Evolutionary conservation across 1,140 invertebrate genomes (phyloP), one percentile per base, ranked within the genome.

Genomic region (Mylabris phalerata): DNA sequence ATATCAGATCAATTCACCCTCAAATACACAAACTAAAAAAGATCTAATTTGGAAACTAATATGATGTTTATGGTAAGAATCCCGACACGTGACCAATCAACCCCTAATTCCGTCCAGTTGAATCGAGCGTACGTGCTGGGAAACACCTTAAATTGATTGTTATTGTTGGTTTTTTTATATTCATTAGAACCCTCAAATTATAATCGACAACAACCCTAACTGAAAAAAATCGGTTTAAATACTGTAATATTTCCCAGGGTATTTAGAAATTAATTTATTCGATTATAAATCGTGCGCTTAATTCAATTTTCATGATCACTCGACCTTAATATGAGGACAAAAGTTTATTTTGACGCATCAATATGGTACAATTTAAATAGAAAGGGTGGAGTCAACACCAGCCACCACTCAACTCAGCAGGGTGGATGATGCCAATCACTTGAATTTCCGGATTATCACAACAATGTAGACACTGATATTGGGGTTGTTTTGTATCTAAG

Each of bases 291-390:
- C 42, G 27, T 27, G 42, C 52, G 64, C 64, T 64, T 64, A 66
- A 57, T 63, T 63, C 59, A 61, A 61, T 66, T 66, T 63, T 54
- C 49, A 64, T 64, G 64, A 57, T 51, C 64, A 64, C 62, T 66
- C 60, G 57, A 63, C 46, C 50, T 49, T 64, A 64, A 66, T 61
- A 59, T 60, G 61, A 52, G 38, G 58, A 66, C 64, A 66, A 66
- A 61, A 50, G 32, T 32, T 46, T 66, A 48, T 66, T 64, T 66
- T 64, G 64, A 66, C 64, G 52, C 64, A 47, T 66, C 62, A 61
- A 61, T 66, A 66, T 60, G 64, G 57, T 55, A 32, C 32, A 32
- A 60, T 38, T 39, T 61, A 49, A 61, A 60, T 57, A 32, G 4
- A 32, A 46, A 52, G 57, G 64, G 64, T 59, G 64, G 55, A 51